Evolutionary conservation across 2,888 invertebrate genomes (phyloP).

Genomic region (Oscheius sp.): DNA sequence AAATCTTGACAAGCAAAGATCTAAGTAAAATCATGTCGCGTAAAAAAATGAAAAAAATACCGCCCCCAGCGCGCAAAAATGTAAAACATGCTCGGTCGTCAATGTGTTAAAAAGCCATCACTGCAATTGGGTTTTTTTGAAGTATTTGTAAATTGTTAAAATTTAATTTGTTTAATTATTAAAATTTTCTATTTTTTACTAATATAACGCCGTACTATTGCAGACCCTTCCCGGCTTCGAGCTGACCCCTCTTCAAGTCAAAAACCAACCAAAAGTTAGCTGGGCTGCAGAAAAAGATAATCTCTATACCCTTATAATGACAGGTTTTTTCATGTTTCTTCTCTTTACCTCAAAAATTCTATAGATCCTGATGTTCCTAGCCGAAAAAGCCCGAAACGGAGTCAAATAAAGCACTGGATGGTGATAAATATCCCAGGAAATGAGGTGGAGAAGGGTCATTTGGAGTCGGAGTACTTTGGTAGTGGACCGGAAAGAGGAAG

Average conservation of each 20-base stretch:
- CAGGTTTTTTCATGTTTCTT: slow-evolving; percentile 64
- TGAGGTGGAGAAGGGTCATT: slow-evolving; percentile 79
- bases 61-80: too few relatives aligned
- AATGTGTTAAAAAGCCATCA: too few relatives aligned
- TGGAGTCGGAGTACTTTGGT: slow-evolving; percentile 80
- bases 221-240: slow-evolving; percentile 65
- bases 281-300: slow-evolving; percentile 75
- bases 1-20: too few relatives aligned
- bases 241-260: slow-evolving; percentile 71
- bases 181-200: too few relatives aligned
- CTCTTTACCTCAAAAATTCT: not conserved
- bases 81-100: too few relatives aligned
- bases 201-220: too few relatives aligned
- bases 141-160: too few relatives aligned
- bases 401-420: slow-evolving; percentile 90
- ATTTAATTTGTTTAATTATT: too few relatives aligned
- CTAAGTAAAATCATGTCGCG: too few relatives aligned
- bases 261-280: slow-evolving; percentile 78
- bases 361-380: slow-evolving; percentile 89
- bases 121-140: not conserved
- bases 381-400: slow-evolving; percentile 80
- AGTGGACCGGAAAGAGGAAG: slow-evolving; percentile 80
- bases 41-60: too few relatives aligned
- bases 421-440: slow-evolving; percentile 85
- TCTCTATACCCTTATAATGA: slow-evolving; percentile 84